Conservation (phyloP, 2,888 invertebrate species). For the Helobdella robusta region DNA sequence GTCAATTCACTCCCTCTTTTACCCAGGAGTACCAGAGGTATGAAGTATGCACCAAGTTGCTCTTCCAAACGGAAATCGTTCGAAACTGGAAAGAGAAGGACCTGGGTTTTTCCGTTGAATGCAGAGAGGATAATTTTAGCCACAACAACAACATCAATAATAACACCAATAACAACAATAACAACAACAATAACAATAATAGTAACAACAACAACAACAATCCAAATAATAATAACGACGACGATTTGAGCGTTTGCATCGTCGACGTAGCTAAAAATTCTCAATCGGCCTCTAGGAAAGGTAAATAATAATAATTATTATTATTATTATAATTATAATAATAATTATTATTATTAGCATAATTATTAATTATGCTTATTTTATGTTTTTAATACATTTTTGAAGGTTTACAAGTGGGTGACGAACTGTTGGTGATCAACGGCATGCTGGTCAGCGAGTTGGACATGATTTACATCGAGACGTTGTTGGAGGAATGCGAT, state of each 20-base stretch:
- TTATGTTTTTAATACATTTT: slow-evolving; percentile 62
- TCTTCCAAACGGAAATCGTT: slow-evolving; percentile 88
- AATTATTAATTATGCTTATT: too few species aligned
- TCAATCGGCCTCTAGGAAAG: slow-evolving; percentile 85
- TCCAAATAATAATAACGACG: slow-evolving; percentile 92
- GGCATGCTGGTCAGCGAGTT: slow-evolving; percentile 92
- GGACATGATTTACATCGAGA: slow-evolving; percentile 98
- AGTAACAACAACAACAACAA: too few species aligned
- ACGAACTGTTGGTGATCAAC: slow-evolving; percentile 97
- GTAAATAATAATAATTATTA: slow-evolving; percentile 68
- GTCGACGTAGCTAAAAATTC: slow-evolving; percentile 85
- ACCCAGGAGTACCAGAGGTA: slow-evolving; percentile 51
- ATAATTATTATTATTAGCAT: too few species aligned
- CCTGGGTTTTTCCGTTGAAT: slow-evolving; percentile 97
- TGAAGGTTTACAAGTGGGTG: slow-evolving; percentile 85
- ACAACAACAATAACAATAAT: too few species aligned
- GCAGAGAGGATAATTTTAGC: slow-evolving; percentile 88
- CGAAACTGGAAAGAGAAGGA: slow-evolving; percentile 81
- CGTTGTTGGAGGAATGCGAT: slow-evolving; percentile 84
- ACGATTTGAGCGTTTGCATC: slow-evolving; percentile 91
- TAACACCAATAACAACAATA: too few species aligned
- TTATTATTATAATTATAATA: too few species aligned
- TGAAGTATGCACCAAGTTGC: slow-evolving; percentile 89
- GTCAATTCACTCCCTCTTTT: background rate
- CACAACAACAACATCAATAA: too few species aligned